Percentiles rank a stretch among this genome's conserved stretches.
These are phyloP conservation scores for Xyliphius kryptos DNA, from an alignment of 2,113 vertebrate genomes.

Conservation along the genomic window DNA sequence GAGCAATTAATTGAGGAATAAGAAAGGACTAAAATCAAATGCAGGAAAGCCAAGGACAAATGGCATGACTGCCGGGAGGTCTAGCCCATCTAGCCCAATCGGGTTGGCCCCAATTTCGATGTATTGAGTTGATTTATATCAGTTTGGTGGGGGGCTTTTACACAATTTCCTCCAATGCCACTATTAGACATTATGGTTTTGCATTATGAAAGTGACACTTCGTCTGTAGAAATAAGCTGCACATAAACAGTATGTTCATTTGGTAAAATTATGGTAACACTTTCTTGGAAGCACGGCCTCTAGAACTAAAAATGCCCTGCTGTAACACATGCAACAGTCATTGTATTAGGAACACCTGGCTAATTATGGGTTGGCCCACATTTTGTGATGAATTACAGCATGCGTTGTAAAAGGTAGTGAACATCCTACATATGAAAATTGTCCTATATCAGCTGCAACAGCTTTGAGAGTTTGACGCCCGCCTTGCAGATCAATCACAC, in stretches of 20 bases:
- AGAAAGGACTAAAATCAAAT: constrained; percentile 23
- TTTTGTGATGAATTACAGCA: too few species aligned
- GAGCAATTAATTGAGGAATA: constrained; percentile 36
- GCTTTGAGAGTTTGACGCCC: too few species aligned
- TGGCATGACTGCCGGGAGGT: background rate
- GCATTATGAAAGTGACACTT: background rate
- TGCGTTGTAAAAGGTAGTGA: too few species aligned
- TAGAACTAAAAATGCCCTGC: too few species aligned
- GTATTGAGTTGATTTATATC: constrained; percentile 2
- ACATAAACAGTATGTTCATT: background rate
- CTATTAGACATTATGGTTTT: background rate
- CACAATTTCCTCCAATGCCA: background rate
- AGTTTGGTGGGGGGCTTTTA: background rate
- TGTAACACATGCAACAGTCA: too few species aligned
- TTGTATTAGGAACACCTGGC: too few species aligned
- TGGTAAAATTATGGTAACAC: too few species aligned
- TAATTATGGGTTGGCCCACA: too few species aligned
- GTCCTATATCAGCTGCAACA: too few species aligned
- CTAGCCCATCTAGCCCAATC: background rate
- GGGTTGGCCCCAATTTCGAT: background rate
- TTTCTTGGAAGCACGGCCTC: too few species aligned
- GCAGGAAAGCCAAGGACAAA: constrained; percentile 27
- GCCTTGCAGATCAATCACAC: too few species aligned
- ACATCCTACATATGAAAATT: too few species aligned
- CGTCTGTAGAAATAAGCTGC: constrained; percentile 8